Base-by-base conservation (phyloP, 2,888 invertebrate genomes). In the Philopedon plagiatum region DNA sequence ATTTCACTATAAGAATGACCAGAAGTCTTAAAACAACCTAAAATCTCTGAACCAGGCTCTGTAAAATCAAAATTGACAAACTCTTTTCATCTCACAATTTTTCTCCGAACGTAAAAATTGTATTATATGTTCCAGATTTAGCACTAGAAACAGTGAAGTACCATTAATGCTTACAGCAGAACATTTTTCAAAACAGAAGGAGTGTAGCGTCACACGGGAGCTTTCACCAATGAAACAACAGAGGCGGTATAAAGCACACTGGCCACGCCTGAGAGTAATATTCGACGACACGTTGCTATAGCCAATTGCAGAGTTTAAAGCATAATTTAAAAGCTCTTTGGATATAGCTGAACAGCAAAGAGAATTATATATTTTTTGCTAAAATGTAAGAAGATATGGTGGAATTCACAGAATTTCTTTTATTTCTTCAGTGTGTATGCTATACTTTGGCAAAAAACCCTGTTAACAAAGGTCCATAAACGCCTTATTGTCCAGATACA, bases 211-310 rank as follows among this genome's bases (percentile, higher is more conserved):
- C 51, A 54, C 39, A 15, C 29, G n/a, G 7, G 5, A 15, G 51
- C 21, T 62, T 64, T 68, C 61, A 54, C 68, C 68, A 68, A 68
- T 68, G 39, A 29, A 61, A 51, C n/a, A 41, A 11, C 26, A 46
- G 68, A 68, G 68, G 68, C 68, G 68, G 66, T 66, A 46, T 54
- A 32, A 54, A 54, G 23, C 51, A 54, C n/a, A 8, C 32, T 54
- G 49, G 66, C 66, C 66, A 66, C 66, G 66, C 66, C 66, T 49
- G 49, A 49, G 57, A 56, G 9, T 56, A 19, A 29, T 65, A 61
- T 54, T 51, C 63, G 39, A 63, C 63, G 63, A 54, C 63, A 51
- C 51, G 63, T 51, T 54, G 26, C 23, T 51, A 51, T 37, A 37
- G 61, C 61, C 61, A 61, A 61, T 61, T 61, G 61, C 41, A 19